These are phyloP conservation scores for Terebella lapidaria DNA, from an alignment of 2,888 invertebrate species.

Conservation along the genomic window DNA sequence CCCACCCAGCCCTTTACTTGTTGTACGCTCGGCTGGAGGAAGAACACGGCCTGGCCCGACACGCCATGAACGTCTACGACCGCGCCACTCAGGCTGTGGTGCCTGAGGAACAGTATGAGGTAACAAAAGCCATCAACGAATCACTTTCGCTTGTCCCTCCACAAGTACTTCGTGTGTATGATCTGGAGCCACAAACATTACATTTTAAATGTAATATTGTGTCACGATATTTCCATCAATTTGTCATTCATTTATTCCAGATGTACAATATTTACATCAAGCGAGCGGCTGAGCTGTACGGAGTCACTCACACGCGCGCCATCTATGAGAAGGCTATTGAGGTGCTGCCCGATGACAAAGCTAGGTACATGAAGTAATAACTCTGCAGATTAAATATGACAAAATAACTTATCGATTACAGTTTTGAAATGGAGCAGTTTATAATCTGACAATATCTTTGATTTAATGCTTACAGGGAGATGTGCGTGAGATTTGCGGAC, in stretches of 20 bases:
- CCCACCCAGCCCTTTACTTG: slow-evolving; percentile 69
- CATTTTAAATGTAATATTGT: too few species aligned
- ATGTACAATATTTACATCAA: slow-evolving; percentile 99
- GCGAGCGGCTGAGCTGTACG: slow-evolving; percentile 95
- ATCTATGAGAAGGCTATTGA: slow-evolving; percentile 99
- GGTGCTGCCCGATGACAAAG: slow-evolving; percentile 79
- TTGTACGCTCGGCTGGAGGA: slow-evolving; percentile 98
- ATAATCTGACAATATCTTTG: too few species aligned
- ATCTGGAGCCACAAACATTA: too few species aligned
- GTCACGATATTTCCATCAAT: too few species aligned
- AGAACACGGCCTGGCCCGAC: slow-evolving; percentile 92
- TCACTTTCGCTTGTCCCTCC: too few species aligned
- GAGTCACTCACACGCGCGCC: slow-evolving; percentile 90
- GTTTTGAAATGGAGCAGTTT: too few species aligned
- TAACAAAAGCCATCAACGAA: too few species aligned
- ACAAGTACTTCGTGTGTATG: too few species aligned
- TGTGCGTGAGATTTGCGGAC: slow-evolving; percentile 94
- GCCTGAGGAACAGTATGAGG: slow-evolving; percentile 87
- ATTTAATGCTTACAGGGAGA: slow-evolving; percentile 69
- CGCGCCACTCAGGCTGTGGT: slow-evolving; percentile 87
- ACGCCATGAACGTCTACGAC: slow-evolving; percentile 99
- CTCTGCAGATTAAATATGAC: too few species aligned
- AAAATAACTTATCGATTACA: too few species aligned
- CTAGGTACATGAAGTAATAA: slow-evolving; percentile 59
- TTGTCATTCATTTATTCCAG: slow-evolving; percentile 51